Percentiles rank a stretch among this genome's conserved stretches.
These are phyloP conservation scores for Ellobius talpinus DNA, from an alignment of 2,113 vertebrate genomes.

Conservation along the genomic window DNA sequence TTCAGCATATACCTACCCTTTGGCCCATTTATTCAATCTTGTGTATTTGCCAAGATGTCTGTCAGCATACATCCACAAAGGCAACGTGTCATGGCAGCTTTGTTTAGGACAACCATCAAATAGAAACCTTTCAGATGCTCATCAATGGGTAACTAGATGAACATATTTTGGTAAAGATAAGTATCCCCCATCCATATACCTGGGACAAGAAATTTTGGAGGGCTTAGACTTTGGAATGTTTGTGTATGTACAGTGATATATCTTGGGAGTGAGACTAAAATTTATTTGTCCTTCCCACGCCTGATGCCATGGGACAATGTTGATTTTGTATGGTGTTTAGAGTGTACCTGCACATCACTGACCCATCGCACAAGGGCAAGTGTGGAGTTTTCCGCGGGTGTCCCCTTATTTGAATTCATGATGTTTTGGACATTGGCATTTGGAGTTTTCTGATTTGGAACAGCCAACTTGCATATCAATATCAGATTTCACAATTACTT, in stretches of 20 bases:
- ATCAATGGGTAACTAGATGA: not conserved
- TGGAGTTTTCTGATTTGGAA: not conserved
- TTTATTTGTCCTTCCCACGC: not conserved
- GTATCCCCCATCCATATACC: not conserved
- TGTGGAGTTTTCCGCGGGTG: not conserved
- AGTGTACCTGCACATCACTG: not conserved
- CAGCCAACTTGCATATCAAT: no score
- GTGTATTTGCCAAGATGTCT: not conserved
- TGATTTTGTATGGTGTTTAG: not conserved
- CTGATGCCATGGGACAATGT: not conserved
- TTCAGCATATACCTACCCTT: no score
- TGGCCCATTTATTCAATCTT: not conserved
- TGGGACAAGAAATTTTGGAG: not conserved
- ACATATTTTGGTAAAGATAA: not conserved
- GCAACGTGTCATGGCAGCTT: not conserved
- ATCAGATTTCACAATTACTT: not conserved
- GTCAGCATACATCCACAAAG: not conserved
- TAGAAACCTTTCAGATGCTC: not conserved
- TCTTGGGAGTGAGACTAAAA: not conserved
- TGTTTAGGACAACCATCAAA: not conserved
- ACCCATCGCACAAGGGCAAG: not conserved
- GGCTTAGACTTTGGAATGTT: not conserved
- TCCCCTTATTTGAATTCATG: no score
- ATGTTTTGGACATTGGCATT: not conserved
- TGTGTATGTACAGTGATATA: not conserved